Conservation (phyloP, 2,113 vertebrate species). For the Grammomys surdaster region DNA sequence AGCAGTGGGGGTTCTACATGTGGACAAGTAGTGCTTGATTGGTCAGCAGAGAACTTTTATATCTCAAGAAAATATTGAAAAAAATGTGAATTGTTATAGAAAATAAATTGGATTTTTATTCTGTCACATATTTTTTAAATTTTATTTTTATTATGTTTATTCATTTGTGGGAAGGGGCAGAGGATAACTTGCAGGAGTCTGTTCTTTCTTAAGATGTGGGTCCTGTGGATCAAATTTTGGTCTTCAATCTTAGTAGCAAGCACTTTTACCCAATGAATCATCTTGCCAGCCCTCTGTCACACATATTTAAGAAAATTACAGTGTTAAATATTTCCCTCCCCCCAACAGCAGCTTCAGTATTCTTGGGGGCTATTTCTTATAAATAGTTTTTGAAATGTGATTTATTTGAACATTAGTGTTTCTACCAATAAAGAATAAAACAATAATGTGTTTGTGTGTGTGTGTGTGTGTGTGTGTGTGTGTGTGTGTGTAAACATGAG, state of each 20-base stretch:
- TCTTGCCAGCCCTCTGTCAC: neutral
- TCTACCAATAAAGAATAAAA: slow-evolving; percentile 89
- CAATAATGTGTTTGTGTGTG: neutral
- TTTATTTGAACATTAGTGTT: slow-evolving; percentile 81
- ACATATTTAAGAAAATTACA: slow-evolving; percentile 82
- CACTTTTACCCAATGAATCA: neutral
- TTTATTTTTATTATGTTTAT: neutral
- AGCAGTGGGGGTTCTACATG: slow-evolving; percentile 78
- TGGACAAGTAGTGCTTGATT: slow-evolving; percentile 76
- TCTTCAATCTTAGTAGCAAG: neutral
- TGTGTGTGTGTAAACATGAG: neutral
- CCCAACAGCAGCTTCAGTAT: slow-evolving; percentile 82
- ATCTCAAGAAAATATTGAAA: slow-evolving; percentile 88
- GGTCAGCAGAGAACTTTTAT: slow-evolving; percentile 82
- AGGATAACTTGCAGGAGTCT: neutral
- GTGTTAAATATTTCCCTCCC: slow-evolving; percentile 74
- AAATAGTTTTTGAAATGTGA: slow-evolving; percentile 84
- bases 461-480: neutral
- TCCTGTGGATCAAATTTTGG: neutral
- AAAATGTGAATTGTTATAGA: slow-evolving; percentile 91
- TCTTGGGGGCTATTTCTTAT: slow-evolving; percentile 84
- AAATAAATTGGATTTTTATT: slow-evolving; percentile 87
- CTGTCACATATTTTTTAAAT: slow-evolving; percentile 69
- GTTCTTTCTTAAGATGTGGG: neutral
- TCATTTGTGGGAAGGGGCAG: neutral